Conservation (phyloP, 2,797 vertebrate genomes). For the Centropyge bicolor region DNA sequence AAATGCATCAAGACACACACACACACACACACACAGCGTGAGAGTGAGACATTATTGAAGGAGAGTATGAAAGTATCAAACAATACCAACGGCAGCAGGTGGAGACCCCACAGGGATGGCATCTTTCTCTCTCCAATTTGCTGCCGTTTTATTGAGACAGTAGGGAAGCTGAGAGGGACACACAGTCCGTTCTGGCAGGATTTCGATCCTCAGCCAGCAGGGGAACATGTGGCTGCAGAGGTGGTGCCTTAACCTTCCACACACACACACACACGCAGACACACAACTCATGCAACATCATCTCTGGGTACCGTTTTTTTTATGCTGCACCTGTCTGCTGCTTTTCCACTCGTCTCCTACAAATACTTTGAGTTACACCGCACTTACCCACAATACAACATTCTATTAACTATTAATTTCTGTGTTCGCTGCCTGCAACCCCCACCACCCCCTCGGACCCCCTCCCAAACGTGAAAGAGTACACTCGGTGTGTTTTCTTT, state of each 20-base stretch:
- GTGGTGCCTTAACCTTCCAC: constrained; percentile 66
- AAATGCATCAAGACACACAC: constrained; percentile 59
- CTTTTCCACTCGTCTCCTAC: constrained; percentile 61
- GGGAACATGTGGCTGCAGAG: constrained; percentile 75
- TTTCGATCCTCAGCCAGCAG: constrained; percentile 78
- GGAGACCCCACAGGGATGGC: constrained; percentile 75
- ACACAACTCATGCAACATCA: constrained; percentile 27
- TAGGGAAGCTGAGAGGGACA: constrained; percentile 77
- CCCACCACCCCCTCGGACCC: constrained; percentile 41
- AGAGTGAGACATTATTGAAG: constrained; percentile 75
- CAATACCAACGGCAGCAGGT: constrained; percentile 72
- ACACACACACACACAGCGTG: constrained; percentile 56
- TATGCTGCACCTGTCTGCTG: constrained; percentile 59
- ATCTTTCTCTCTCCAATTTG: constrained; percentile 72
- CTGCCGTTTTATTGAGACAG: constrained; percentile 72
- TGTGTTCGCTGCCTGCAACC: constrained; percentile 65
- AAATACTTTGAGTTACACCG: constrained; percentile 72
- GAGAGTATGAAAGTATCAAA: constrained; percentile 70
- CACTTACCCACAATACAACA: constrained; percentile 74
- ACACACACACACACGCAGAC: constrained; percentile 31
- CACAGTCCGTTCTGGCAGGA: constrained; percentile 67
- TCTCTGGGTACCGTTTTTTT: constrained; percentile 52
- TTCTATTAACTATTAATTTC: constrained; percentile 82
- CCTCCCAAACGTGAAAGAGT: constrained; percentile 61
- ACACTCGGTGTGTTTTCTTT: constrained; percentile 74